Conservation (phyloP, 2,888 invertebrate species). For the Atethmia centrago region DNA sequence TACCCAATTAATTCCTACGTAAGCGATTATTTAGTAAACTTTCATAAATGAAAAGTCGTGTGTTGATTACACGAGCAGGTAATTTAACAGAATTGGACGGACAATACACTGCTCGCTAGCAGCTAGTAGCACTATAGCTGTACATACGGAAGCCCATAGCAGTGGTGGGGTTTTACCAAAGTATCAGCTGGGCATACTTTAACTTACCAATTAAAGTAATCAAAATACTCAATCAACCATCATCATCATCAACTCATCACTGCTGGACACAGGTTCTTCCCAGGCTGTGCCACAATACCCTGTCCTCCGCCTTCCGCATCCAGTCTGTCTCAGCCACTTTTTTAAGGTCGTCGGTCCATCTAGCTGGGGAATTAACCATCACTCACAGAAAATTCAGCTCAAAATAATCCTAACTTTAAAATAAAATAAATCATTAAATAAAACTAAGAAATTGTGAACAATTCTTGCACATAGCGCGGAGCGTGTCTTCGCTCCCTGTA, state of each 20-base stretch:
- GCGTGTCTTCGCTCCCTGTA: slow-evolving; percentile 71
- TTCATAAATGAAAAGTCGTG: neutral
- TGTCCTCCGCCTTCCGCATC: too few species aligned
- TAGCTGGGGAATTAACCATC: neutral
- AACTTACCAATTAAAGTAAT: neutral
- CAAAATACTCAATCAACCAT: neutral
- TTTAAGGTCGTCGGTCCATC: too few species aligned
- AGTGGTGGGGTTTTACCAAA: neutral
- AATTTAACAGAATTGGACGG: neutral
- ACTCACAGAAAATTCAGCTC: slow-evolving; percentile 7
- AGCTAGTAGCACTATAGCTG: too few species aligned
- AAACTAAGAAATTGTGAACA: slow-evolving; percentile 57
- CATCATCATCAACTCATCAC: too few species aligned
- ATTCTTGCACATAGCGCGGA: slow-evolving; percentile 60
- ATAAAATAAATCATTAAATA: slow-evolving; percentile 59
- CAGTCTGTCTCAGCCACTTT: too few species aligned
- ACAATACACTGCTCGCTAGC: neutral
- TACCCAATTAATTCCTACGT: neutral
- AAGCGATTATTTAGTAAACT: neutral
- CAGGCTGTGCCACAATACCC: too few species aligned
- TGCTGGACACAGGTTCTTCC: too few species aligned
- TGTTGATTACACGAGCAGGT: neutral
- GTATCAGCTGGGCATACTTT: neutral
- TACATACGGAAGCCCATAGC: neutral
- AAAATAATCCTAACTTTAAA: slow-evolving; percentile 41